Conservation (phyloP, 2,888 invertebrate species). For the Lasioglossum zephyrum region DNA sequence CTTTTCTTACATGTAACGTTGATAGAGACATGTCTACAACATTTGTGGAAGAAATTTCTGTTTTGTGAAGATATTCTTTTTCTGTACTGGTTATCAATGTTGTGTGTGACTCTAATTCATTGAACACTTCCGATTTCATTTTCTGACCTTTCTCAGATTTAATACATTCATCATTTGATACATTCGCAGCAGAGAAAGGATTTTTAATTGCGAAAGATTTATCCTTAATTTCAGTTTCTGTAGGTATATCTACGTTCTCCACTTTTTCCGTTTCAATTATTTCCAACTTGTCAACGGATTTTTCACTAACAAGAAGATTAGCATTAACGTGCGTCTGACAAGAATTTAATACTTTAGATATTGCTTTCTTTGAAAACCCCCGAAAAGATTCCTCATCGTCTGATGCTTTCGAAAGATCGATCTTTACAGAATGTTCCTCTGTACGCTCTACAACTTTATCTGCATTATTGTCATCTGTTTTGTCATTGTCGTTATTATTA, state of each 20-base stretch:
- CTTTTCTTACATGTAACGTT: constrained; percentile 85
- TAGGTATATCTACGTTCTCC: constrained; percentile 10
- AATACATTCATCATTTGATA: constrained; percentile 18
- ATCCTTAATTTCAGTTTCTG: constrained; percentile 25
- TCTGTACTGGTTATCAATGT: constrained; percentile 48
- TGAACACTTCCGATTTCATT: constrained; percentile 33
- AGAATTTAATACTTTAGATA: constrained; percentile 77
- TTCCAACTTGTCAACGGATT: constrained; percentile 59
- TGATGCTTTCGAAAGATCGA: constrained; percentile 82
- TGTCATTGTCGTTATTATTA: neutral
- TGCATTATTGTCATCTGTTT: constrained; percentile 14
- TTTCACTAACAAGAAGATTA: constrained; percentile 72
- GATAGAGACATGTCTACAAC: constrained; percentile 77
- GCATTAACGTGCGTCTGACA: constrained; percentile 74
- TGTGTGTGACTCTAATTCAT: constrained; percentile 32
- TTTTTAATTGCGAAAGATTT: constrained; percentile 20
- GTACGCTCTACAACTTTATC: constrained; percentile 31
- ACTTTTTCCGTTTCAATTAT: constrained; percentile 29
- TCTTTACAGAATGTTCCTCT: constrained; percentile 46
- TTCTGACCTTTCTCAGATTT: constrained; percentile 40
- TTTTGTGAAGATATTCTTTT: constrained; percentile 67
- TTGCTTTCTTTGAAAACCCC: constrained; percentile 82
- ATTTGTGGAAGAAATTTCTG: constrained; percentile 61
- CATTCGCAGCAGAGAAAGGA: neutral
- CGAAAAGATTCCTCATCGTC: constrained; percentile 85